These are phyloP conservation scores for Leptodactylus fallax DNA, from an alignment of 2,797 vertebrate genomes.

Conservation along the genomic window DNA sequence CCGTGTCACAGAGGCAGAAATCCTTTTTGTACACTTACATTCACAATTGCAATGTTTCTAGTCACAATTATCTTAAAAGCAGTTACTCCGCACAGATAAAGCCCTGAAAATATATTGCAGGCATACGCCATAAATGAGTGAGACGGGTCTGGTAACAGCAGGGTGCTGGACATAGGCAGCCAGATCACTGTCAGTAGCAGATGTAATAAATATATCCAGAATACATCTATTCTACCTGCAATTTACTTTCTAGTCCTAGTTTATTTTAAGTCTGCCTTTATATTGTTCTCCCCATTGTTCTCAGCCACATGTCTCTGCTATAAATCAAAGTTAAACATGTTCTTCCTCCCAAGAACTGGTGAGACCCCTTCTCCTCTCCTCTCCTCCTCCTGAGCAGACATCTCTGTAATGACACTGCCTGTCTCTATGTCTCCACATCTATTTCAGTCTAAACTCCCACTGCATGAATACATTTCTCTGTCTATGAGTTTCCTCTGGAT, in stretches of 20 bases:
- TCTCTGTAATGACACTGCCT: slow-evolving; percentile 43
- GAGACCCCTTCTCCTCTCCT: neutral
- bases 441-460: slow-evolving; percentile 32
- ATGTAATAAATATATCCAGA: slow-evolving; percentile 6
- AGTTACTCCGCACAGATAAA: neutral
- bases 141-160: neutral
- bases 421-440: slow-evolving; percentile 38
- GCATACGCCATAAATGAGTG: neutral
- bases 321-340: slow-evolving; percentile 50
- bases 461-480: slow-evolving; percentile 29
- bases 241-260: neutral
- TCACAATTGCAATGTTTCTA: neutral
- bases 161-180: neutral
- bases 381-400: slow-evolving; percentile 25
- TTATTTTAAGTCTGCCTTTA: slow-evolving; percentile 16
- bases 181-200: neutral
- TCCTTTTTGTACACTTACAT: neutral
- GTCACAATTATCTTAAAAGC: neutral
- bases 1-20: neutral
- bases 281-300: slow-evolving; percentile 14
- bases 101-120: neutral
- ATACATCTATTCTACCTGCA: slow-evolving; percentile 19
- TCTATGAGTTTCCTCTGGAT: slow-evolving; percentile 1
- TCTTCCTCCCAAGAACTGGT: slow-evolving; percentile 5
- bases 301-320: slow-evolving; percentile 10